Percentiles rank a stretch among this genome's conserved stretches.
phyloP scores from a whole-genome alignment of 2,888 invertebrate genomes.

The Drosophila infuscata region DNA sequence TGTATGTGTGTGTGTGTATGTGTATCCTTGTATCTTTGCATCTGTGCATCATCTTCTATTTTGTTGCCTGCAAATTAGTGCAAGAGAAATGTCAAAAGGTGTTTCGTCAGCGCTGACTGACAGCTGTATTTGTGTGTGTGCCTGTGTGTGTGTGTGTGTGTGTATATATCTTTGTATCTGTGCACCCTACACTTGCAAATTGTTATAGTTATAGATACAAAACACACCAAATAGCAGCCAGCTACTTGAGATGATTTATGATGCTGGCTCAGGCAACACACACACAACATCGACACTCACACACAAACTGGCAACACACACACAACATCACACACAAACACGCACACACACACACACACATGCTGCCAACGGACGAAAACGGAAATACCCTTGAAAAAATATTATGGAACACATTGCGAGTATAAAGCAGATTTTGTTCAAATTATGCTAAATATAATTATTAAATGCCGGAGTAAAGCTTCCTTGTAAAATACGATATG shows the following conservation, averaged over 20 bases:
- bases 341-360: not conserved
- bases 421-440: not conserved
- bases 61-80: slow-evolving; percentile 57
- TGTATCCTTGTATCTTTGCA: slow-evolving; percentile 3
- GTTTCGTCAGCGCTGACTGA: slow-evolving; percentile 33
- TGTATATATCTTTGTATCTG: slow-evolving; percentile 35
- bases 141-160: not conserved
- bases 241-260: slow-evolving; percentile 83
- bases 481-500: too few species aligned
- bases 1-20: slow-evolving; percentile 11
- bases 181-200: slow-evolving; percentile 71
- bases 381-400: not conserved
- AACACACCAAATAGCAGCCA: slow-evolving; percentile 51
- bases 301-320: not conserved
- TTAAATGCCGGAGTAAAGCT: not conserved
- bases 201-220: slow-evolving; percentile 66
- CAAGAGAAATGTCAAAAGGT: slow-evolving; percentile 57
- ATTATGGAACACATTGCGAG: not conserved
- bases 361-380: not conserved
- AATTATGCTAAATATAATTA: not conserved
- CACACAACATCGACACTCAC: not conserved
- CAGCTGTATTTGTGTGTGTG: slow-evolving; percentile 16
- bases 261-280: slow-evolving; percentile 55
- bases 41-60: slow-evolving; percentile 12
- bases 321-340: not conserved